A percentile compares a stretch with the other conserved stretches of the same genome.
Conservation (phyloP, 2,797 vertebrate species). For the Glyptemys insculpta region DNA sequence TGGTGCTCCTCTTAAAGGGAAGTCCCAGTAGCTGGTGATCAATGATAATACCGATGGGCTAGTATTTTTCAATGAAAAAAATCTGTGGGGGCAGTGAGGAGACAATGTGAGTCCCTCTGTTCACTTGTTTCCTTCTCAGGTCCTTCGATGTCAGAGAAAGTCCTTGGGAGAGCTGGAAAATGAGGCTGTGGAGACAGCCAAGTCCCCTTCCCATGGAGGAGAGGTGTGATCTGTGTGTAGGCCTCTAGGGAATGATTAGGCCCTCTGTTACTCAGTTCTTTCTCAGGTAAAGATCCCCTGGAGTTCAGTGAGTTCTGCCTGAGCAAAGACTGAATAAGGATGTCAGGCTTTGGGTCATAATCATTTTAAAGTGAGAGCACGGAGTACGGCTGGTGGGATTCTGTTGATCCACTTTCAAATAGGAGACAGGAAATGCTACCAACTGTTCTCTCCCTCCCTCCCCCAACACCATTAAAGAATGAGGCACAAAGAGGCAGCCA, state of each 20-base stretch:
- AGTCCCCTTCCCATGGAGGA: fast-evolving
- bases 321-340: background rate
- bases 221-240: background rate
- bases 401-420: background rate
- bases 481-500: conserved; percentile 16
- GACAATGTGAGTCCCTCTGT: fast-evolving
- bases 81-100: background rate
- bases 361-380: background rate
- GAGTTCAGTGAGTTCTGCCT: background rate
- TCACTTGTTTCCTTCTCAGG: background rate
- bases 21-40: background rate
- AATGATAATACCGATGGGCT: background rate
- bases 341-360: background rate
- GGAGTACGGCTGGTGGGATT: background rate
- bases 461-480: conserved; percentile 4
- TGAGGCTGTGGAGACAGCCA: fast-evolving
- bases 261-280: background rate
- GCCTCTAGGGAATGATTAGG: background rate
- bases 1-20: background rate
- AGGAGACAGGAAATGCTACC: fast-evolving
- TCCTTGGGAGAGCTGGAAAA: background rate
- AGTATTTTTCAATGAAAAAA: fast-evolving
- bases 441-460: background rate
- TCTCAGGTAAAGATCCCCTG: background rate
- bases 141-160: background rate